Conservation (phyloP, 1,140 invertebrate species). For the Harpegnathos saltator region DNA sequence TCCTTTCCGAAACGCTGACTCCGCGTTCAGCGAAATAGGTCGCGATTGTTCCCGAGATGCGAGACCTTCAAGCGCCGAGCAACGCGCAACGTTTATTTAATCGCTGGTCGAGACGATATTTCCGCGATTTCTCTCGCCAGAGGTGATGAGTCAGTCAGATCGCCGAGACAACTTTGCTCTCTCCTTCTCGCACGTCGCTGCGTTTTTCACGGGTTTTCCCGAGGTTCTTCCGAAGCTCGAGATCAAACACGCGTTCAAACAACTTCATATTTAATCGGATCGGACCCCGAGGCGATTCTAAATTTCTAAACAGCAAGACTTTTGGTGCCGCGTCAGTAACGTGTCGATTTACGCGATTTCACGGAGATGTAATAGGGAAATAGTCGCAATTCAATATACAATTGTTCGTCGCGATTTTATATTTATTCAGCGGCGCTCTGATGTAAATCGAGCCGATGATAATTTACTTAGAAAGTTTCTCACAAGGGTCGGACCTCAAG, state of each 20-base stretch:
- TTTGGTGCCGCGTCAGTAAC: no score
- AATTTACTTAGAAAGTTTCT: constrained; percentile 52
- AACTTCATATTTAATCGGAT: not conserved
- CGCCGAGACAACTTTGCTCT: not conserved
- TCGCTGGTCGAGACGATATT: not conserved
- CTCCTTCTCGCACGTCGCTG: no score
- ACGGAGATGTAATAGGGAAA: not conserved
- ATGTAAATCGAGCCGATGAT: constrained; percentile 51
- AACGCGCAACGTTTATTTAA: constrained; percentile 11
- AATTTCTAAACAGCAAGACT: constrained; percentile 20
- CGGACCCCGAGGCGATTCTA: not conserved
- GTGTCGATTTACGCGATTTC: constrained; percentile 18
- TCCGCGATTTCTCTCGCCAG: not conserved
- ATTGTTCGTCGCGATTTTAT: constrained; percentile 28
- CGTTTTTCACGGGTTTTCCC: no score
- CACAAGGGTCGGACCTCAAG: constrained; percentile 11
- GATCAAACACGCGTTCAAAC: no score
- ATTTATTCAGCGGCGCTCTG: constrained; percentile 38
- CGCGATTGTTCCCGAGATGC: not conserved
- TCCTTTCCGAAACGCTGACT: constrained; percentile 2
- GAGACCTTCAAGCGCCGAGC: not conserved
- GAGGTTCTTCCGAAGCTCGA: no score
- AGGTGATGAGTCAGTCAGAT: not conserved
- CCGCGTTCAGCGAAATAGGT: constrained; percentile 7
- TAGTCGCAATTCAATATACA: constrained; percentile 3